Conservation (phyloP, 2,888 invertebrate genomes). For the Leptopilina myrica region DNA sequence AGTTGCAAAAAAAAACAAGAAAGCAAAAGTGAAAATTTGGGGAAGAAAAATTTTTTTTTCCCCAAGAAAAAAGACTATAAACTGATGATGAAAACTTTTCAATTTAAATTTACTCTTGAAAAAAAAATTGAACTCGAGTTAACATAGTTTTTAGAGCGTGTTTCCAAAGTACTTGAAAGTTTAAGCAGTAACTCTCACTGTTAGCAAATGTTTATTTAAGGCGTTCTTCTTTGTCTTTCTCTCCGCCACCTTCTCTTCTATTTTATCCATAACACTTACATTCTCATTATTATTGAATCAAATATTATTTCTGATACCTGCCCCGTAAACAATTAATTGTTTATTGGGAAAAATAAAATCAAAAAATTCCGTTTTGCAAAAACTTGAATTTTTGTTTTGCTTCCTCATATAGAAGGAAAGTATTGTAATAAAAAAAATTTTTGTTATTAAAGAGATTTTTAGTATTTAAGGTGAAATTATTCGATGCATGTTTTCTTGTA, state of each 20-base stretch:
- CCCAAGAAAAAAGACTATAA: not conserved
- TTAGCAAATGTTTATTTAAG: constrained; percentile 16
- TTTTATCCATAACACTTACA: not conserved
- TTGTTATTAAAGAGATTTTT: too few relatives aligned
- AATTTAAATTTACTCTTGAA: too few relatives aligned
- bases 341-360: too few relatives aligned
- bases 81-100: not conserved
- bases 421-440: too few relatives aligned
- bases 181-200: constrained; percentile 9
- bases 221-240: constrained; percentile 14
- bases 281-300: not conserved
- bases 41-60: too few relatives aligned
- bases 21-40: too few relatives aligned
- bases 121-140: not conserved
- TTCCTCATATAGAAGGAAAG: too few relatives aligned
- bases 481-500: constrained; percentile 48
- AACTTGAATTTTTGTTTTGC: too few relatives aligned
- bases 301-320: not conserved
- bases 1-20: too few relatives aligned
- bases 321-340: not conserved
- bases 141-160: not conserved
- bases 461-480: too few relatives aligned
- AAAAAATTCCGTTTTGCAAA: too few relatives aligned
- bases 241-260: constrained; percentile 1
- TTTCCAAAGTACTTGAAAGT: constrained; percentile 14